Conservation (phyloP, 1,140 invertebrate species). For the Brachionus manjavacas region DNA sequence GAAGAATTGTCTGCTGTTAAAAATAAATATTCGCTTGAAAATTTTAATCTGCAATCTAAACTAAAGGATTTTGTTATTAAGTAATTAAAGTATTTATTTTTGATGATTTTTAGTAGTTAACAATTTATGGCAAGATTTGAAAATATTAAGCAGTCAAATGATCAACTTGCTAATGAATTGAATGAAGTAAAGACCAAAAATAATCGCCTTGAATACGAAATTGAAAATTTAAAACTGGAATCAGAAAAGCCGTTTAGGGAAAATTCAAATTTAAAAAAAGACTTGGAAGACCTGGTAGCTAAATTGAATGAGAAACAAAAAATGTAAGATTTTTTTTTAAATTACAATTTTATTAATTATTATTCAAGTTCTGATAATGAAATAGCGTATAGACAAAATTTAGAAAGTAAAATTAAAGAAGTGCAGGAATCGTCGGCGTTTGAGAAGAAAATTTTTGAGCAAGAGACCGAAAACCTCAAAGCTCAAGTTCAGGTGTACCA, state of each 20-base stretch:
- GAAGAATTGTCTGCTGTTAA: constrained; percentile 35
- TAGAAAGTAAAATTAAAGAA: constrained; percentile 17
- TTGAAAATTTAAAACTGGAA: constrained; percentile 19
- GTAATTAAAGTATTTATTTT: not conserved
- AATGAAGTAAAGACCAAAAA: constrained; percentile 20
- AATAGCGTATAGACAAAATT: constrained; percentile 4
- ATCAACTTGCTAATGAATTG: constrained; percentile 7
- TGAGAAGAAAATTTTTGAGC: constrained; percentile 20
- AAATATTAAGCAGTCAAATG: constrained; percentile 9
- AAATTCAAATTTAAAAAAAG: constrained; percentile 16
- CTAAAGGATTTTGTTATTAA: constrained; percentile 1
- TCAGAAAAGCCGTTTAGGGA: not conserved
- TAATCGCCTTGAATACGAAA: constrained; percentile 36
- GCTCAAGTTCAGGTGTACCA: constrained; percentile 9
- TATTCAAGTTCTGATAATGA: not conserved
- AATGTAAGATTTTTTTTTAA: not conserved
- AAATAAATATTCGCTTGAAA: constrained; percentile 18
- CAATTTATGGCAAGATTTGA: constrained; percentile 1
- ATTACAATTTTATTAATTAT: not conserved
- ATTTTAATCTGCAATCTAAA: constrained; percentile 5
- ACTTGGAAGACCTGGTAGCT: not conserved
- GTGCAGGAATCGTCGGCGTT: constrained; percentile 2
- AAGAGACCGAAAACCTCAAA: constrained; percentile 31
- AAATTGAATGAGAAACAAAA: constrained; percentile 24
- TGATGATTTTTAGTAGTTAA: not conserved